Evolutionary conservation across 2,888 invertebrate genomes (phyloP).

Genomic region (Rosalia funebris): DNA sequence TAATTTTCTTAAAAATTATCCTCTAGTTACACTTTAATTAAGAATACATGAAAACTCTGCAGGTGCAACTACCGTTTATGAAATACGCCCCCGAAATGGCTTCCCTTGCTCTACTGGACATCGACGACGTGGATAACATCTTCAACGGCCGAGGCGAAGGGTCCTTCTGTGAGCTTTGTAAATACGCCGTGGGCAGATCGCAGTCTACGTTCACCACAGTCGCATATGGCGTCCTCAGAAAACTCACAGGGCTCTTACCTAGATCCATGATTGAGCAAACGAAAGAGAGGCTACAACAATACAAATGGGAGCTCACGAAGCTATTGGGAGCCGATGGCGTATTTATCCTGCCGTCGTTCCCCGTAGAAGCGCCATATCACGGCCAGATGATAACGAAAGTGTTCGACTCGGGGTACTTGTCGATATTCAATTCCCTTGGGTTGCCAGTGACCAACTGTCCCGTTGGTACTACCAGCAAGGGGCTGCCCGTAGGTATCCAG

Average conservation of each 20-base stretch:
- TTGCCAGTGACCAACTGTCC: conserved; percentile 88
- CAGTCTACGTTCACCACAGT: conserved; percentile 75
- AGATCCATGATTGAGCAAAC: conserved; percentile 33
- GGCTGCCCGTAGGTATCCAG: conserved; percentile 79
- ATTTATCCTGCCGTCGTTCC: conserved; percentile 75
- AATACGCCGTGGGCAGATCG: conserved; percentile 73
- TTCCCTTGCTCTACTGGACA: conserved; percentile 67
- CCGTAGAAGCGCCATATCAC: conserved; percentile 74
- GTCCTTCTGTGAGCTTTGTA: conserved; percentile 73
- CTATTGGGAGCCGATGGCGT: conserved; percentile 75
- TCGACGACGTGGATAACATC: conserved; percentile 73
- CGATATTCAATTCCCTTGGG: conserved; percentile 84
- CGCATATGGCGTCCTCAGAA: conserved; percentile 65
- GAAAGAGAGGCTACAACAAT: conserved; percentile 30
- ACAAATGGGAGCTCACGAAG: conserved; percentile 62
- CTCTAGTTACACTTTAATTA: too few relatives aligned
- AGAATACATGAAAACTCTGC: too few relatives aligned
- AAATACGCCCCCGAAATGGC: conserved; percentile 74
- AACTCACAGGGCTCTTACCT: conserved; percentile 46
- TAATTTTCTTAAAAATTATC: too few relatives aligned
- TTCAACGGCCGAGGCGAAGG: conserved; percentile 73
- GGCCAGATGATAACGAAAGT: conserved; percentile 74
- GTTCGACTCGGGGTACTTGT: conserved; percentile 80
- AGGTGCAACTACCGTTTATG: conserved; percentile 73
- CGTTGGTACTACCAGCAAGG: conserved; percentile 75